Base-by-base conservation (phyloP, 2,113 vertebrate species). In the Lasiurus cinereus region DNA sequence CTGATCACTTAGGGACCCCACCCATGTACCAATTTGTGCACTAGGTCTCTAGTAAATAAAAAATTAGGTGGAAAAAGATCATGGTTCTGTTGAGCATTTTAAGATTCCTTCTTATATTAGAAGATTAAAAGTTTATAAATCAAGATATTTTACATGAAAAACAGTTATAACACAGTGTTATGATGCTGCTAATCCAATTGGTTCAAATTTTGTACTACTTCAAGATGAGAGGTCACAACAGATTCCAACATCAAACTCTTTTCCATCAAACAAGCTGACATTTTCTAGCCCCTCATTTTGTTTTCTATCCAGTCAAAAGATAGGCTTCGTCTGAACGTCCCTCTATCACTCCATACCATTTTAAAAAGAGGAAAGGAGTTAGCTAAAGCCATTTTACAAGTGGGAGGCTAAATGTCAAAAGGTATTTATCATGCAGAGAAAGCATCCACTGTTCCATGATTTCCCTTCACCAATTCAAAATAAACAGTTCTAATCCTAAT, bases 91-190 rank as follows among this genome's bases (percentile, higher is more conserved):
- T 22, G 15, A 46, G 19, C 9, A 10, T 50, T 66, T 3, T 19
- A 64, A 91, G 33, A 39, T 21, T 66, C 43, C 64, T 21, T 64
- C 46, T 52, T 76, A 9, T 6, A 43, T 50, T 31, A 83, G 79
- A 94, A 27, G 62, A 82, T 54, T 50, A 83, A n/a, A 76, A 39
- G 9, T n/a, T 79, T 79, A 77, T 85, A 95, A 91, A 70, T 54
- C 3, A 5, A 52, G 5, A 13, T 82, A 24, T 54, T 92, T 79
- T 70, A 62, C 77, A n/a, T 33, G 19, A 83, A 64, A 91, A 90
- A 56, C 18, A 93, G 39, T 73, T 54, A 13, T 39, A 54, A 82
- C 31, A 27, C 15, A 69, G 4, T 85, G 12, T 31, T 48, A 66
- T 1, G 21, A 74, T 43, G 48, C 39, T 56, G 18, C 43, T 73